These are phyloP conservation scores for Labrus mixtus DNA, from an alignment of 2,113 vertebrate genomes.

Conservation along the genomic window DNA sequence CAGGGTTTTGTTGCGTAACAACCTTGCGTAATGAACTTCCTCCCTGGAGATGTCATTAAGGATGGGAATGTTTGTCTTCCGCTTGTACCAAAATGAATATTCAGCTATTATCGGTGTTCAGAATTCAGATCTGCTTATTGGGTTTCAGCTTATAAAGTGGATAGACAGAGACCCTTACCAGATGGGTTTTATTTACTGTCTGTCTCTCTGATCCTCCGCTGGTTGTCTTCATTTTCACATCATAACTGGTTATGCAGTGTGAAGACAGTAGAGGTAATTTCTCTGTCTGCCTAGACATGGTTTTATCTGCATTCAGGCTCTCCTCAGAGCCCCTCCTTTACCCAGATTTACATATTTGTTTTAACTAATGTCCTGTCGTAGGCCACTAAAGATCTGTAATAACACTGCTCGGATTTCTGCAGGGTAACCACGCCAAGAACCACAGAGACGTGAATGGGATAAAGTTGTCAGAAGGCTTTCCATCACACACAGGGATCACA, in stretches of 20 bases:
- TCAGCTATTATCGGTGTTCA: constrained; percentile 73
- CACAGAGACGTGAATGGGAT: constrained; percentile 60
- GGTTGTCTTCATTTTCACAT: constrained; percentile 45
- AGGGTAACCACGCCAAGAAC: constrained; percentile 53
- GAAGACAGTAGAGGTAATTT: constrained; percentile 46
- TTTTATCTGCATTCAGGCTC: constrained; percentile 62
- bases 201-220: constrained; percentile 48
- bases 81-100: constrained; percentile 79
- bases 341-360: constrained; percentile 75
- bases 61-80: constrained; percentile 82
- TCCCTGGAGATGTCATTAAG: constrained; percentile 81
- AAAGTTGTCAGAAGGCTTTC: constrained; percentile 70
- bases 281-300: constrained; percentile 39
- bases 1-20: constrained; percentile 75
- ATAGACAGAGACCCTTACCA: constrained; percentile 56
- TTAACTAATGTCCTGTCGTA: constrained; percentile 72
- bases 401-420: constrained; percentile 67
- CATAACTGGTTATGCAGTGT: constrained; percentile 36
- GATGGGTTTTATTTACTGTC: constrained; percentile 64
- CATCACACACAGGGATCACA: constrained; percentile 57
- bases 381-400: constrained; percentile 72
- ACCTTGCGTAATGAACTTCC: constrained; percentile 80
- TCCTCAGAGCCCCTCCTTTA: constrained; percentile 35
- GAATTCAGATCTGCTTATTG: constrained; percentile 74
- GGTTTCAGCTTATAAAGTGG: constrained; percentile 60